Conservation (phyloP, 2,113 vertebrate genomes). For the Sigmodon hispidus region DNA sequence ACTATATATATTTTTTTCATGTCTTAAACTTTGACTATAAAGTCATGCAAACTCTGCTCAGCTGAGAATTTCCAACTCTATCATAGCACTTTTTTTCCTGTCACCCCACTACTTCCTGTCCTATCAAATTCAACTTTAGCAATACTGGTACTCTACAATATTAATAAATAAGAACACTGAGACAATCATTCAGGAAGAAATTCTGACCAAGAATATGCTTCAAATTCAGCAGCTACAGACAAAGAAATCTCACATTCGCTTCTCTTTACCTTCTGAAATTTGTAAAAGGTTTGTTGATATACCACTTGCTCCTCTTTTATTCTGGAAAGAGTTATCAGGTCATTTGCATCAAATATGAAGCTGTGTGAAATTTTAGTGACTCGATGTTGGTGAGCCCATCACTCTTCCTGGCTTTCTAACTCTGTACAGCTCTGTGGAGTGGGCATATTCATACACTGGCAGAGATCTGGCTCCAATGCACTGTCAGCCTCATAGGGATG, state of each 20-base stretch:
- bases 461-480: neutral
- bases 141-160: neutral
- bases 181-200: neutral
- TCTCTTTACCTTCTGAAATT: conserved; percentile 45
- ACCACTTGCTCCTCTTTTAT: neutral
- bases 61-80: neutral
- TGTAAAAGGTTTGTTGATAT: neutral
- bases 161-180: conserved; percentile 1
- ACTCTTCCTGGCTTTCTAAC: neutral
- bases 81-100: neutral
- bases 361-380: neutral
- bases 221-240: neutral
- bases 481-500: neutral
- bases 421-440: neutral
- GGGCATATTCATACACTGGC: neutral
- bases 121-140: neutral
- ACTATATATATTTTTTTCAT: neutral
- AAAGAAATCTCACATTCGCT: conserved; percentile 5
- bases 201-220: neutral
- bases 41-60: neutral
- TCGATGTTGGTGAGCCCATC: neutral
- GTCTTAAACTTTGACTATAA: neutral
- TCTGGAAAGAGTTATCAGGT: neutral
- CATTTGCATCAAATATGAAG: neutral
- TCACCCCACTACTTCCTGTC: neutral